phyloP scores from a whole-genome alignment of 2,888 invertebrate species.

The Campoplex capitator region DNA sequence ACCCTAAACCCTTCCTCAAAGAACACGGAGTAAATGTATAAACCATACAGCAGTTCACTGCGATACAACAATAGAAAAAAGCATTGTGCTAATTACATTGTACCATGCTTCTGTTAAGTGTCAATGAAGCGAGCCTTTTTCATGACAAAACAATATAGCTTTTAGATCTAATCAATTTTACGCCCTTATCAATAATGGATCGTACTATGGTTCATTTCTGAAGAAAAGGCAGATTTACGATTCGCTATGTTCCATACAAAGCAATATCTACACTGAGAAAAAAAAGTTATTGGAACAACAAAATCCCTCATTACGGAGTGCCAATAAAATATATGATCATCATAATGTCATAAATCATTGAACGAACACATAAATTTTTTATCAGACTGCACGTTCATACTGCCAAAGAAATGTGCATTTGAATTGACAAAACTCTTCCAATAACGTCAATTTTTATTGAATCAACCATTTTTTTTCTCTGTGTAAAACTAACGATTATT shows the following conservation, averaged over 20 bases:
- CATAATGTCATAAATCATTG: too few species aligned
- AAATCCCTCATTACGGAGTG: too few species aligned
- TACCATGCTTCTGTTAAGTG: neutral
- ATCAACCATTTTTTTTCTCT: too few species aligned
- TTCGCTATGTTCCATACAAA: neutral
- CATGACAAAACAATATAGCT: neutral
- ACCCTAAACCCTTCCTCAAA: constrained; percentile 13
- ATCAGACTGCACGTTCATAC: too few species aligned
- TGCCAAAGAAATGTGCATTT: too few species aligned
- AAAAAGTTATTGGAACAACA: too few species aligned
- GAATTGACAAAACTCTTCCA: too few species aligned
- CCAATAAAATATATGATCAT: too few species aligned
- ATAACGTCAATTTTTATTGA: too few species aligned
- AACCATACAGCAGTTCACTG: constrained; percentile 1
- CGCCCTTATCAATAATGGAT: neutral
- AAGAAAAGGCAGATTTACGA: neutral
- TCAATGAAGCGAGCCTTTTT: neutral
- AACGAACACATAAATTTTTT: too few species aligned
- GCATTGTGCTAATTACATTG: neutral
- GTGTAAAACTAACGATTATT: neutral
- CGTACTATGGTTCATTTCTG: neutral
- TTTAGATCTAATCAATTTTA: neutral
- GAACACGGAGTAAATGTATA: neutral
- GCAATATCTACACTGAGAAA: too few species aligned
- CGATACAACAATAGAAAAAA: constrained; percentile 7